A percentile compares a stretch with the other conserved stretches of the same genome.
phyloP scores from a whole-genome alignment of 2,113 vertebrate genomes.

The Cyanoramphus novaezelandiae region DNA sequence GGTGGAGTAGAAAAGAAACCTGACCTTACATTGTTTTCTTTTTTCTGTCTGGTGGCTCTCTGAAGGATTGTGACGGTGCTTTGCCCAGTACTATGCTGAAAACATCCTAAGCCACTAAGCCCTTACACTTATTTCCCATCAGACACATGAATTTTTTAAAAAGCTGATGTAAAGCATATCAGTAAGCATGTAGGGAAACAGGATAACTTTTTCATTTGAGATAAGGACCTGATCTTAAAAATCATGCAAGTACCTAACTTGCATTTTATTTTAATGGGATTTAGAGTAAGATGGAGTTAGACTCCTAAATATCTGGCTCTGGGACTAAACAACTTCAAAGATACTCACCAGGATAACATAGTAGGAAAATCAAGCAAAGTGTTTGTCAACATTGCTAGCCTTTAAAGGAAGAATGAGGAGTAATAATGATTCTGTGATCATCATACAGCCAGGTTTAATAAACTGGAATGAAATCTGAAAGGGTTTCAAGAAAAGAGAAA shows the following conservation, averaged over 20 bases:
- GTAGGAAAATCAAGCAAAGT: not conserved
- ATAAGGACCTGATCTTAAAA: not conserved
- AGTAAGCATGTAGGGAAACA: not conserved
- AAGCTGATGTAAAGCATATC: not conserved
- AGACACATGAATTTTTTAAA: not conserved
- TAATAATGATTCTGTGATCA: not conserved
- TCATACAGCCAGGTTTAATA: not conserved
- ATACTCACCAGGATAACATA: not conserved
- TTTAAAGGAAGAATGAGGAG: not conserved
- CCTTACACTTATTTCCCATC: not conserved
- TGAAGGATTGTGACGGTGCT: not conserved
- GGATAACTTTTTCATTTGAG: not conserved
- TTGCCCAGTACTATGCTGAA: not conserved
- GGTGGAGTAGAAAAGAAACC: not conserved
- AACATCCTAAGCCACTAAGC: not conserved
- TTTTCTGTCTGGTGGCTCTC: not conserved
- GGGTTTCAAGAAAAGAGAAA: not conserved
- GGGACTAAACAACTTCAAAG: fast-evolving
- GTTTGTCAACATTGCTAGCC: not conserved
- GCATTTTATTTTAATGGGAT: not conserved
- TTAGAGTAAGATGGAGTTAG: not conserved
- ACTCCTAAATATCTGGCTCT: not conserved
- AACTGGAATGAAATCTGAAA: not conserved
- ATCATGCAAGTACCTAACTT: not conserved
- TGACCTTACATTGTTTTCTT: not conserved